Base-by-base conservation (phyloP, 2,888 invertebrate species). In the Andrena flavipes region DNA sequence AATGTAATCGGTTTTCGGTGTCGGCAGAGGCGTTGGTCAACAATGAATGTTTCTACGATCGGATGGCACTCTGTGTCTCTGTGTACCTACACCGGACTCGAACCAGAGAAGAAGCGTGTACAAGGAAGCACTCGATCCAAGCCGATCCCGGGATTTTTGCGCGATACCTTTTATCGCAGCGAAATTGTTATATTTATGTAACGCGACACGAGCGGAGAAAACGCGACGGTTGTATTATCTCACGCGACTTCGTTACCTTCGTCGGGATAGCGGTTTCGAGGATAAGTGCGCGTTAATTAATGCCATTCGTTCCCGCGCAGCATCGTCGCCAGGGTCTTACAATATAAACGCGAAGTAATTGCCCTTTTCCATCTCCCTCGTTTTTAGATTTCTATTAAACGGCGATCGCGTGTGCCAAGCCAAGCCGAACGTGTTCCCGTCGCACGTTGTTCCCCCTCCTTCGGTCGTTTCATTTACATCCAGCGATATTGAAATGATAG, bases 381-480 rank as follows among this genome's bases (percentile, higher is more conserved):
- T 49, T 68, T 33, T 49, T 70, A 33, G 7, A 81, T 63, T 73
- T 76, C 81, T 64, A 71, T 76, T 49, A 72, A 70, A 63, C 76
- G 30, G 7, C 33, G 74, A 76, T 83, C 76, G 82, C 83, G 74
- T 84, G 83, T 70, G 60, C 16, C 68, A 56, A 51, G n/a, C 70
- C 33, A 64, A 64, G 10, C 80, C 20, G 29, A 54, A 51, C 35
- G 29, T 69, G 49, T 73, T 26, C 51, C 23, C 51, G 33, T 10
- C 30, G 59, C 10, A 42, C 29, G 8, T 70, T 56, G 8, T 23
- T 16, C 26, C 23, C 23, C 23, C 33, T 49, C 10, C 3, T 2
- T 33, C n/a, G 42, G n/a, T 54, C 60, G 35, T 60, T 73, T 73
- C 51, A 74, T 80, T 81, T 70, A 23, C 74, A 74, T 70, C 3